phyloP scores from a whole-genome alignment of 2,888 invertebrate genomes.

The Baccha elongata region DNA sequence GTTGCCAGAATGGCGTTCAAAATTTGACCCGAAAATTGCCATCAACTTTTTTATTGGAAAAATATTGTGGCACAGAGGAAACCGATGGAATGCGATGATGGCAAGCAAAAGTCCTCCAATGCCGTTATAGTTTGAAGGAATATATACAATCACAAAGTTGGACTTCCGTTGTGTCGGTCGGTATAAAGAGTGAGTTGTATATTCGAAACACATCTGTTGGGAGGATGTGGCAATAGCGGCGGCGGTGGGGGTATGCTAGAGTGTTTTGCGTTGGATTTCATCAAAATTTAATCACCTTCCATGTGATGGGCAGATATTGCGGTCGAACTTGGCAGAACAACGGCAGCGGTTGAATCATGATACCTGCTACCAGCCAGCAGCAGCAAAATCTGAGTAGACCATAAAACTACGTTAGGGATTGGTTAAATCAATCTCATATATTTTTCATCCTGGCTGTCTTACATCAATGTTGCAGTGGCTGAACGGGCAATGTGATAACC shows the following conservation, averaged over 20 bases:
- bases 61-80: slow-evolving; percentile 42
- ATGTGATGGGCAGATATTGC: slow-evolving; percentile 67
- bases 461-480: slow-evolving; percentile 57
- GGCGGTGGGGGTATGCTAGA: neutral
- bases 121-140: slow-evolving; percentile 3
- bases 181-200: slow-evolving; percentile 5
- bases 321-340: slow-evolving; percentile 55
- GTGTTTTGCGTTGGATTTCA: slow-evolving; percentile 64
- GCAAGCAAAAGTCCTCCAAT: neutral
- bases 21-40: slow-evolving; percentile 68
- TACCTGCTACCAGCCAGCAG: slow-evolving; percentile 15
- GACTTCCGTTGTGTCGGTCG: slow-evolving; percentile 13
- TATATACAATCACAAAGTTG: slow-evolving; percentile 51
- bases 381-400: slow-evolving; percentile 15
- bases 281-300: slow-evolving; percentile 70
- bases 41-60: slow-evolving; percentile 69
- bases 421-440: slow-evolving; percentile 64
- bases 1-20: slow-evolving; percentile 55
- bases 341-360: slow-evolving; percentile 50
- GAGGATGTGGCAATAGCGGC: neutral
- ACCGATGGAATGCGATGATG: too few species aligned
- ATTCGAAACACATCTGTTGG: slow-evolving; percentile 49
- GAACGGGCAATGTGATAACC: slow-evolving; percentile 16
- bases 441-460: slow-evolving; percentile 49
- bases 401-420: slow-evolving; percentile 27